Evolutionary conservation across 2,113 vertebrate genomes (phyloP).

Genomic region (Grallaria varia): DNA sequence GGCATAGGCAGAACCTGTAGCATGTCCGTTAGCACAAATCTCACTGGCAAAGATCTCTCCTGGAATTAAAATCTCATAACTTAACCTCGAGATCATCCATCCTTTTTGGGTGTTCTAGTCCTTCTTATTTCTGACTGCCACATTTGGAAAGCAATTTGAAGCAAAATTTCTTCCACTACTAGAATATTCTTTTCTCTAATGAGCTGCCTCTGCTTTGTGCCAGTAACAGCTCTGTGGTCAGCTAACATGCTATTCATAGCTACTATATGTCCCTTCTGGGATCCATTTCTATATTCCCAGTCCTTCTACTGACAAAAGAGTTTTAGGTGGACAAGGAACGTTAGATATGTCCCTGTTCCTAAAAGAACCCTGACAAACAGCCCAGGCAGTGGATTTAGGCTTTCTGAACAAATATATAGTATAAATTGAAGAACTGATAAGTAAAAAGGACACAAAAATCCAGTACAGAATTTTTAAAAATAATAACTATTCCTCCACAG

Average conservation of each 20-base stretch:
- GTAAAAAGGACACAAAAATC: neutral
- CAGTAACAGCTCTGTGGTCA: slow-evolving; percentile 55
- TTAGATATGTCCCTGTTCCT: neutral
- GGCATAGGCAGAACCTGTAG: neutral
- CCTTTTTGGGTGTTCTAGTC: neutral
- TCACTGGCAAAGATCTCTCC: neutral
- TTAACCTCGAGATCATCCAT: neutral
- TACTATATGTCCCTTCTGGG: slow-evolving; percentile 26
- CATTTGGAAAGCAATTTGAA: slow-evolving; percentile 52
- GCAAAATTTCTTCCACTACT: slow-evolving; percentile 17
- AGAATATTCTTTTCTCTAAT: slow-evolving; percentile 38
- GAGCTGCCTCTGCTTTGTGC: slow-evolving; percentile 51
- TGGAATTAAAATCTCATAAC: neutral
- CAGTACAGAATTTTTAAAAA: neutral
- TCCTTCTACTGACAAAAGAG: slow-evolving; percentile 18
- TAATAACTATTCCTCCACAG: neutral
- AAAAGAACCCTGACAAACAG: neutral
- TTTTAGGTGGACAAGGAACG: slow-evolving; percentile 33
- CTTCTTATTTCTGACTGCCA: slow-evolving; percentile 24
- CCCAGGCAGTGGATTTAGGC: neutral
- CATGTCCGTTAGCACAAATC: neutral
- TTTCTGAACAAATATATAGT: neutral
- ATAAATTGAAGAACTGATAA: neutral
- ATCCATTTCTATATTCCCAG: slow-evolving; percentile 27
- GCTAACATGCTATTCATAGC: slow-evolving; percentile 27